These are phyloP conservation scores for Otolemur garnettii DNA, from an alignment of 2,113 vertebrate genomes.

Conservation along the genomic window DNA sequence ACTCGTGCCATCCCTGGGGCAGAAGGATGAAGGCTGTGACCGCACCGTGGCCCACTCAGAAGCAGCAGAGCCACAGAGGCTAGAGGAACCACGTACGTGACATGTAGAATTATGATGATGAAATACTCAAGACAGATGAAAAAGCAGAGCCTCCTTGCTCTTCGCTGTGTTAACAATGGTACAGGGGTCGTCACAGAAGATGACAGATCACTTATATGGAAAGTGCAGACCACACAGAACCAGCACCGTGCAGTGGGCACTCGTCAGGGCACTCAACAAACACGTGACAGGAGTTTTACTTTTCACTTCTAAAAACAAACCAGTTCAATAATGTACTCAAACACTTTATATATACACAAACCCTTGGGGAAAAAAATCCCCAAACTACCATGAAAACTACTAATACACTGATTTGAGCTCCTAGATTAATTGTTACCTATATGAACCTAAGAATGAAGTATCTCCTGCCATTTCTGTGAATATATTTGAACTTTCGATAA, in stretches of 20 bases:
- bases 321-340: background rate
- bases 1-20: fast-evolving
- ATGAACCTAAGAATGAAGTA: background rate
- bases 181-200: background rate
- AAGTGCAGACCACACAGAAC: background rate
- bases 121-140: fast-evolving
- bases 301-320: background rate
- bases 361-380: no score
- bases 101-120: fast-evolving
- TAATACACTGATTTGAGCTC: fast-evolving
- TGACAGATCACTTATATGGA: background rate
- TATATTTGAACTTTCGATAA: background rate
- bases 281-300: background rate
- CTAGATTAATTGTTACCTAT: background rate
- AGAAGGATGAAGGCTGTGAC: fast-evolving
- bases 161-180: fast-evolving
- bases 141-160: fast-evolving
- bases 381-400: background rate
- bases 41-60: fast-evolving
- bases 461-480: background rate
- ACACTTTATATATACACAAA: background rate
- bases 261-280: background rate
- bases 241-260: background rate
- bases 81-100: fast-evolving
- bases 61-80: fast-evolving